Evolutionary conservation across 2,888 invertebrate genomes (phyloP), one percentile per base, ranked within the genome.

Genomic region (Dicycla oo): DNA sequence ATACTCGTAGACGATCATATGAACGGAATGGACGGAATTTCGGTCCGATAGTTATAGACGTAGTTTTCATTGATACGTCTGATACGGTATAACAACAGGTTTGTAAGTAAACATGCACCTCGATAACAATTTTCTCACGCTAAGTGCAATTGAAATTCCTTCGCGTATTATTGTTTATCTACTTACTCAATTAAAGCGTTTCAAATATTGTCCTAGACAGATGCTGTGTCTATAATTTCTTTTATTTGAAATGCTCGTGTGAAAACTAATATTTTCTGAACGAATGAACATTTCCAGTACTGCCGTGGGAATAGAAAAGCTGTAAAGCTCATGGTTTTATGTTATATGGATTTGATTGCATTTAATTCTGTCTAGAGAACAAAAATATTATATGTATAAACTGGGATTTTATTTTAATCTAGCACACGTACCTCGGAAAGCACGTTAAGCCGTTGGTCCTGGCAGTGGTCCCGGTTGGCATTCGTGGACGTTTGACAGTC

Each of bases 251-350:
- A 30, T 15, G 58, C 2, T 49, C 38, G 47, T 38, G 53, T 49
- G 53, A 38, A 49, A 78, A 49, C 34, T 26, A 58, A 60, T 49
- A 54, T 71, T 71, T 75, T 71, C 53, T 47, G 47, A 43, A 23
- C 26, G 34, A 38, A 70, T 53, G 70, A 65, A 40, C 30, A 45
- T 63, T 71, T 53, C 30, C 49, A 51, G 53, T 49, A 56, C n/a
- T 40, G 18, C 51, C 30, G 40, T 23, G 66, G 57, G 51, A 57
- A 73, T 66, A 57, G 10, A 58, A 23, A 43, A 64, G n/a, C 18
- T 26, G 54, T 56, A 11, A 3, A 63, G 15, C 0, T 67, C 38
- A 68, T 58, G 23, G 66, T 77, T 70, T 74, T 67, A 23, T 63
- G 26, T 60, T 45, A 30, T 30, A 47, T 23, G 2, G 26, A 47